Conservation (phyloP, 2,113 vertebrate genomes). For the Sinocyclocheilus maitianheensis region DNA sequence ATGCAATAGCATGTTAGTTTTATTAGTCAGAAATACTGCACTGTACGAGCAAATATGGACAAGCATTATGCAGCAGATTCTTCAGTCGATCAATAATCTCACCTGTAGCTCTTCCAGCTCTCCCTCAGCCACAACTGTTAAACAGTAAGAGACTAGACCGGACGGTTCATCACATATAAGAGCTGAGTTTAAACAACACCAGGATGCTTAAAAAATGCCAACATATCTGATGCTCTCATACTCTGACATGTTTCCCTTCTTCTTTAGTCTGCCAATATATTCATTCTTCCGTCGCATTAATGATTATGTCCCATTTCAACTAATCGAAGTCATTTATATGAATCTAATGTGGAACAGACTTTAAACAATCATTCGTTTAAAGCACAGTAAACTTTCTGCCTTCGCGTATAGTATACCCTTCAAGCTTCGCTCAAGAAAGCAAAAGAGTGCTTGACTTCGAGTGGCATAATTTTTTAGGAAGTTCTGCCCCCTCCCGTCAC, state of each 20-base stretch:
- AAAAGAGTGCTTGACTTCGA: slow-evolving; percentile 45
- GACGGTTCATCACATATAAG: neutral
- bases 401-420: neutral
- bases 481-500: slow-evolving; percentile 20
- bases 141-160: neutral
- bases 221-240: slow-evolving; percentile 16
- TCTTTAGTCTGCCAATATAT: neutral
- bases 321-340: neutral
- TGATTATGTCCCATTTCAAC: neutral
- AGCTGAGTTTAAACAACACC: neutral
- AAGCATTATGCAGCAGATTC: neutral
- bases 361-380: neutral
- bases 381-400: slow-evolving; percentile 3
- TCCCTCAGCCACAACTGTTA: neutral
- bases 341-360: neutral
- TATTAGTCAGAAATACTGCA: neutral
- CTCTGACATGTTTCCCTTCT: slow-evolving; percentile 25
- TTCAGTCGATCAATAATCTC: slow-evolving; percentile 18
- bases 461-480: slow-evolving; percentile 34
- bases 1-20: neutral
- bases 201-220: neutral
- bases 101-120: slow-evolving; percentile 45
- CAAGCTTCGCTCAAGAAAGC: slow-evolving; percentile 22
- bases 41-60: neutral
- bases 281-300: neutral